phyloP scores from a whole-genome alignment of 2,797 vertebrate genomes.

The Remorina albescens region DNA sequence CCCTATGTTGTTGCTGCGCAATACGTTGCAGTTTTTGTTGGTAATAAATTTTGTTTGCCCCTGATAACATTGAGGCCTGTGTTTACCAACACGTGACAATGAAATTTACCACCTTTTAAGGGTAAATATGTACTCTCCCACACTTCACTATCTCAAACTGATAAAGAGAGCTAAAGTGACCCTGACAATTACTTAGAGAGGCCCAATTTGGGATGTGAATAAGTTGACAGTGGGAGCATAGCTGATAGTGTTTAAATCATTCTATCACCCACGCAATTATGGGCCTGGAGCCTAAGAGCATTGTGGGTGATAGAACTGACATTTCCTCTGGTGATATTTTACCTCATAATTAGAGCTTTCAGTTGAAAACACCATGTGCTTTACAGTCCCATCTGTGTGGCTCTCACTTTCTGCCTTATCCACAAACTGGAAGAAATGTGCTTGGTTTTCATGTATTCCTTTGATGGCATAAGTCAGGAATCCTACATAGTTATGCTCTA shows the following conservation, averaged over 20 bases:
- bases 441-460: slow-evolving; percentile 23
- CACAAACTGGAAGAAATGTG: slow-evolving; percentile 26
- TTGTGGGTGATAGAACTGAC: too few relatives aligned
- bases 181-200: slow-evolving; percentile 54
- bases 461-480: neutral
- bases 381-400: slow-evolving; percentile 44
- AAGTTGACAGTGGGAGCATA: slow-evolving; percentile 85
- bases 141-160: slow-evolving; percentile 62
- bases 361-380: slow-evolving; percentile 55
- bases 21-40: neutral
- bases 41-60: slow-evolving; percentile 58
- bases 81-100: slow-evolving; percentile 75
- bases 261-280: slow-evolving; percentile 70
- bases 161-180: slow-evolving; percentile 43
- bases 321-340: slow-evolving; percentile 77
- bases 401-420: neutral
- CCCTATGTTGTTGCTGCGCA: slow-evolving; percentile 1
- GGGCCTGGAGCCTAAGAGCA: too few relatives aligned
- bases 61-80: slow-evolving; percentile 61
- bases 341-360: slow-evolving; percentile 83
- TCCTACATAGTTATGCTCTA: neutral
- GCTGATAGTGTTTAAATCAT: slow-evolving; percentile 87
- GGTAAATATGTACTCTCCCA: slow-evolving; percentile 79
- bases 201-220: slow-evolving; percentile 75
- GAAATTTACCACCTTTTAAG: slow-evolving; percentile 78